phyloP scores from a whole-genome alignment of 2,888 invertebrate genomes.

The Celastrina argiolus region DNA sequence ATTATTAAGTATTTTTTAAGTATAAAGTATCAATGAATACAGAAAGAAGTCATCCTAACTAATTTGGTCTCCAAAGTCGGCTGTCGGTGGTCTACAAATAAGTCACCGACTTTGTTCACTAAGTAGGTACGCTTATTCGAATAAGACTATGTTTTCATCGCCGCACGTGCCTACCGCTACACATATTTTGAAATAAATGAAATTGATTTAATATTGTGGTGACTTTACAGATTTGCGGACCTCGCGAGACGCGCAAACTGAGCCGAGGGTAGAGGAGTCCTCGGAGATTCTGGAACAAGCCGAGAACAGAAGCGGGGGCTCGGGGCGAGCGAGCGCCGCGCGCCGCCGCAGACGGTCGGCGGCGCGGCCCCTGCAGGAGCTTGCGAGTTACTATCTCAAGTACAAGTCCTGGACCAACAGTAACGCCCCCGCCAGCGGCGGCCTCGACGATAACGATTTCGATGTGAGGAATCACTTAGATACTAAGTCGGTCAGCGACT shows the following conservation, averaged over 20 bases:
- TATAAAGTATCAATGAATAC: no score
- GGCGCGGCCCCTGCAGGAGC: constrained; percentile 41
- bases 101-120: no score
- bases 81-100: no score
- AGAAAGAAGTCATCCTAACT: no score
- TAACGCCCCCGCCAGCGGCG: constrained; percentile 23
- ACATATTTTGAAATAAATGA: no score
- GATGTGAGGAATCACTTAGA: constrained; percentile 44
- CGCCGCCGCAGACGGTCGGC: constrained; percentile 43
- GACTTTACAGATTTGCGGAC: background rate
- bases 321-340: background rate
- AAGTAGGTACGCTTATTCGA: no score
- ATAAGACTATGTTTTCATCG: no score
- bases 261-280: background rate
- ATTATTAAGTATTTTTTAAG: no score
- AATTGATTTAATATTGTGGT: no score
- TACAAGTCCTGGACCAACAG: constrained; percentile 55
- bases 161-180: no score
- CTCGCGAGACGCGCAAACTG: background rate
- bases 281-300: constrained; percentile 14
- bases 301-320: background rate
- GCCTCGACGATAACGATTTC: constrained; percentile 28
- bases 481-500: constrained; percentile 26
- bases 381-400: constrained; percentile 56
- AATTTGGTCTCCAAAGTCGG: no score